Percentiles rank a stretch among this genome's conserved stretches.
These are phyloP conservation scores for Poeciliopsis retropinna DNA, from an alignment of 2,113 vertebrate genomes.

Conservation along the genomic window DNA sequence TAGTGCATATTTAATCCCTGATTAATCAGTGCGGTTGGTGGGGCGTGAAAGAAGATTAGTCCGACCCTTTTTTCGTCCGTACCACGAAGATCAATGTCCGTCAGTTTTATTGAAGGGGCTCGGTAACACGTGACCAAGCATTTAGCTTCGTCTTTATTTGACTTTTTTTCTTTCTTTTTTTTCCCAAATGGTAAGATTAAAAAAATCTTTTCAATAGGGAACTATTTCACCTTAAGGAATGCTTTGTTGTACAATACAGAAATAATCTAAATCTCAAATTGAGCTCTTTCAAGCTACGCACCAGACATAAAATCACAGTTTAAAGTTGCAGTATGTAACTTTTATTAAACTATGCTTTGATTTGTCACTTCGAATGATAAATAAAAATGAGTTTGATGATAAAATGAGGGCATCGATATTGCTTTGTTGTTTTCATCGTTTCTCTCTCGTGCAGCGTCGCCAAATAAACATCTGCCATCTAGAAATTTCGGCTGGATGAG, in stretches of 20 bases:
- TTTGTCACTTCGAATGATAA: no score
- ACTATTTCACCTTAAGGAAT: no score
- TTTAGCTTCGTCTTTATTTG: constrained; percentile 28
- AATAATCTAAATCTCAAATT: not conserved
- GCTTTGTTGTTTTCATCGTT: no score
- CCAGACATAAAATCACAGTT: not conserved
- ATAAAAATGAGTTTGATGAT: no score
- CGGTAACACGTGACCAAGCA: constrained; percentile 22
- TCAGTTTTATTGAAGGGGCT: constrained; percentile 49
- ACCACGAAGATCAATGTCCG: constrained; percentile 63
- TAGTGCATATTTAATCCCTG: constrained; percentile 72
- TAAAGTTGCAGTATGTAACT: no score
- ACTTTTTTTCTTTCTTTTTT: no score
- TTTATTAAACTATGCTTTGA: no score
- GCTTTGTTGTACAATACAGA: not conserved
- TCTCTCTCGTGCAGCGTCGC: no score
- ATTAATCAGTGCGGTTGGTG: constrained; percentile 69
- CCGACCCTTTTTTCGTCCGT: constrained; percentile 55
- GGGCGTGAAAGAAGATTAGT: constrained; percentile 71
- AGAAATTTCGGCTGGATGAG: no score
- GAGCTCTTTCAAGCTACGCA: not conserved
- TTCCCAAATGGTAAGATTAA: not conserved
- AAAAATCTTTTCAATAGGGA: not conserved
- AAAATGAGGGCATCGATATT: no score
- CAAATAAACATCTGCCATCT: no score